Percentiles rank a stretch among this genome's conserved stretches.
phyloP scores from a whole-genome alignment of 1,140 invertebrate species.

The Druon quercuslanigerum region DNA sequence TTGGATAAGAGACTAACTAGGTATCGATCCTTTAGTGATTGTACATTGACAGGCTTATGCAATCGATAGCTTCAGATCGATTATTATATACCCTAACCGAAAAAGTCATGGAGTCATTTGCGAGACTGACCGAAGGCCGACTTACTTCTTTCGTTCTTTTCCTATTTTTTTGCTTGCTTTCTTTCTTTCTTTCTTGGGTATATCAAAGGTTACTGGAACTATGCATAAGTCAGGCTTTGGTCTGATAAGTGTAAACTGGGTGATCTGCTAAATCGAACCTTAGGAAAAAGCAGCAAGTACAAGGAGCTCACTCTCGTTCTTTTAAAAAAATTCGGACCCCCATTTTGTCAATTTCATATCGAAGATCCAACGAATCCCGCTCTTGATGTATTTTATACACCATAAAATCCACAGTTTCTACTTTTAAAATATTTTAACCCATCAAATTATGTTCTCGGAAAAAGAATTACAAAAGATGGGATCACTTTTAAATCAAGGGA shows the following conservation, averaged over 20 bases:
- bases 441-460: no score
- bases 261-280: constrained; percentile 51
- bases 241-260: constrained; percentile 43
- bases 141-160: constrained; percentile 45
- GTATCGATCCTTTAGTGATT: constrained; percentile 50
- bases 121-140: constrained; percentile 56
- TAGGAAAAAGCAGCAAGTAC: neutral
- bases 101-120: constrained; percentile 37
- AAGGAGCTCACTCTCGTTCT: no score
- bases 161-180: constrained; percentile 23
- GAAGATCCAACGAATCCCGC: no score
- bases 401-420: no score
- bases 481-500: no score
- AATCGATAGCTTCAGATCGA: constrained; percentile 51
- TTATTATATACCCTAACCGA: constrained; percentile 43
- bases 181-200: constrained; percentile 20
- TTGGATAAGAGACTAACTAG: constrained; percentile 57
- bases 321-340: no score
- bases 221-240: constrained; percentile 58
- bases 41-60: constrained; percentile 51
- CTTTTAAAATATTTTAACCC: no score
- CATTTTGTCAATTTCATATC: no score
- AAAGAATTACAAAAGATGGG: no score
- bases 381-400: no score
- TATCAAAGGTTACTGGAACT: constrained; percentile 44